Conservation (phyloP, 2,797 vertebrate species). For the Poecile montanus region DNA sequence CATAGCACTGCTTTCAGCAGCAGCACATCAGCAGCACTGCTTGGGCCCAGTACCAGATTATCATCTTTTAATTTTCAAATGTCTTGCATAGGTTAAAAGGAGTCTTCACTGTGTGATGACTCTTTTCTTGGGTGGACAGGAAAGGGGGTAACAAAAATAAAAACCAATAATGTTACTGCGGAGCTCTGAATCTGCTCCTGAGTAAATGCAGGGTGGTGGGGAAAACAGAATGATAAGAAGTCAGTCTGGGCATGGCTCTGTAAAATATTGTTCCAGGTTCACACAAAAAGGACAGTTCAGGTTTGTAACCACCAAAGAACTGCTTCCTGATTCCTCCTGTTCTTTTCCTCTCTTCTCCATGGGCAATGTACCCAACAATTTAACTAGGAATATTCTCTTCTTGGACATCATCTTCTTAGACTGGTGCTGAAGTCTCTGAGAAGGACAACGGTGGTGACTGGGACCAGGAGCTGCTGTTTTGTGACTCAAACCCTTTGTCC, state of each 20-base stretch:
- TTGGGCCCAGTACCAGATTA: background rate
- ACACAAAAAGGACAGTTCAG: background rate
- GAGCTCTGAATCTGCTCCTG: background rate
- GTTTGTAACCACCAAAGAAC: background rate
- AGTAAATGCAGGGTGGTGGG: background rate
- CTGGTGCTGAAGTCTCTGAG: background rate
- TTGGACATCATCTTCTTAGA: background rate
- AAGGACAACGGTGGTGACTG: background rate
- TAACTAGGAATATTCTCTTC: background rate
- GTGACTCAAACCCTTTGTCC: background rate
- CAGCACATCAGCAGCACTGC: background rate
- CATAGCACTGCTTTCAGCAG: conserved; percentile 39
- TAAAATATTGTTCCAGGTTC: background rate
- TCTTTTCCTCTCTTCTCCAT: background rate
- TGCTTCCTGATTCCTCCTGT: background rate
- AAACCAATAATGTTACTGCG: background rate
- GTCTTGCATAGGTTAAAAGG: background rate
- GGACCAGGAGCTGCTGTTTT: background rate
- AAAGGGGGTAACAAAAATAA: background rate
- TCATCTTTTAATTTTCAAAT: background rate
- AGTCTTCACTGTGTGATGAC: background rate
- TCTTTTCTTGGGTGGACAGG: background rate
- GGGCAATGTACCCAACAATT: background rate
- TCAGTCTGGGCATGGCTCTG: rapidly evolving
- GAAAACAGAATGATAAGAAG: background rate